phyloP scores from a whole-genome alignment of 2,888 invertebrate genomes.

The Meta bourneti region DNA sequence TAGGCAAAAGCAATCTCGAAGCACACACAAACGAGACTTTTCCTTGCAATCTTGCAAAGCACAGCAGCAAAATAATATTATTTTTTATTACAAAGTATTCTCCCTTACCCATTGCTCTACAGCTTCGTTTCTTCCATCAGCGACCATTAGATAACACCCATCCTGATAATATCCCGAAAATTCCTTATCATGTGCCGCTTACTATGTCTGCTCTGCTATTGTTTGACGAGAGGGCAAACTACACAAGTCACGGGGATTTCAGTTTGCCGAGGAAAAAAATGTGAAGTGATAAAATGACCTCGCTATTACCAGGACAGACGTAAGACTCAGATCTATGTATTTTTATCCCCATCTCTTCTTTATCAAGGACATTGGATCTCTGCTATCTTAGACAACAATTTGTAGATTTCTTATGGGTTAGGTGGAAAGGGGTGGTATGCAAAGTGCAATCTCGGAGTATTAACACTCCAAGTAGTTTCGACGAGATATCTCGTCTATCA shows the following conservation, averaged over 20 bases:
- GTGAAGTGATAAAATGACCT: conserved; percentile 18
- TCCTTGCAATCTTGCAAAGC: not conserved
- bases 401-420: not conserved
- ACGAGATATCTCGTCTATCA: too few species aligned
- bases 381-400: conserved; percentile 29
- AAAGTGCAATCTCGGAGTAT: not conserved
- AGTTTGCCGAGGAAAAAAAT: not conserved
- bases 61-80: not conserved
- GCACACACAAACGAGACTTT: not conserved
- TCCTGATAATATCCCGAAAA: conserved; percentile 3
- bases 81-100: conserved; percentile 1
- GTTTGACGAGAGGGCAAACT: not conserved
- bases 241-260: conserved; percentile 6
- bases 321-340: not conserved
- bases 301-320: not conserved
- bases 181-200: conserved; percentile 19
- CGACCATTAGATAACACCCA: not conserved
- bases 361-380: conserved; percentile 10
- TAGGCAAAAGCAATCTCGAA: not conserved
- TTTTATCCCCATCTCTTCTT: conserved; percentile 6
- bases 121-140: not conserved
- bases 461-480: too few species aligned
- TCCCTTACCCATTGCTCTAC: not conserved
- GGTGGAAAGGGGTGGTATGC: not conserved
- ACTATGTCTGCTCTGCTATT: not conserved